A percentile compares a stretch with the other conserved stretches of the same genome.
Evolutionary conservation across 2,113 vertebrate genomes (phyloP).

Genomic region (Aepyceros melampus): DNA sequence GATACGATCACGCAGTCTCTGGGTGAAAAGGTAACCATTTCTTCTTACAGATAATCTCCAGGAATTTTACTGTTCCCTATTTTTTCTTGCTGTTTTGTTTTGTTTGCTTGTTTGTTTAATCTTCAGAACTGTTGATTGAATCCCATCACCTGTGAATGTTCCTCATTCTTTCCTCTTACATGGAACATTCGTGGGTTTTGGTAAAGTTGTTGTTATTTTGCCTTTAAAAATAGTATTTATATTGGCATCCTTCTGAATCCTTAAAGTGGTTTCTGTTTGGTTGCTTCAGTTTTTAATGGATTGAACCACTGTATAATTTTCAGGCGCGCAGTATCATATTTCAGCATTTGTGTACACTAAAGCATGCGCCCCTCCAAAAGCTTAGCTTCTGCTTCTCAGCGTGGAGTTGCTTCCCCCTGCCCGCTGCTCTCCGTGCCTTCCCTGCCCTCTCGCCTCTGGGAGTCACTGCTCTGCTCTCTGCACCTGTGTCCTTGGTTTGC

Average conservation of each 20-base stretch:
- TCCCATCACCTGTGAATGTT: not conserved
- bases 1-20: not conserved
- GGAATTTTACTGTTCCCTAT: not conserved
- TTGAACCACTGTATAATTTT: not conserved
- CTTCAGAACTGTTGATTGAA: not conserved
- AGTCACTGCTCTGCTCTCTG: not conserved
- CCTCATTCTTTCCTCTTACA: not conserved
- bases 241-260: not conserved
- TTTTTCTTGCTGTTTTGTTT: not conserved
- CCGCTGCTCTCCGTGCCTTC: not conserved
- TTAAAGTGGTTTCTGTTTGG: not conserved
- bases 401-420: fast-evolving
- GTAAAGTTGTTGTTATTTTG: not conserved
- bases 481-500: not conserved
- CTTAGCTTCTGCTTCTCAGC: not conserved
- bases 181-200: not conserved
- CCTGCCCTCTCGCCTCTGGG: not conserved
- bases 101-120: not conserved
- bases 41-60: not conserved
- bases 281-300: not conserved
- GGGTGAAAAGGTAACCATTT: not conserved
- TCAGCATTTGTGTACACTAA: not conserved
- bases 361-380: fast-evolving
- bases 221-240: not conserved
- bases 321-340: not conserved